Percentiles rank a stretch among this genome's conserved stretches.
Evolutionary conservation across 2,888 invertebrate genomes (phyloP).

Genomic region (Drosophila demipolita): DNA sequence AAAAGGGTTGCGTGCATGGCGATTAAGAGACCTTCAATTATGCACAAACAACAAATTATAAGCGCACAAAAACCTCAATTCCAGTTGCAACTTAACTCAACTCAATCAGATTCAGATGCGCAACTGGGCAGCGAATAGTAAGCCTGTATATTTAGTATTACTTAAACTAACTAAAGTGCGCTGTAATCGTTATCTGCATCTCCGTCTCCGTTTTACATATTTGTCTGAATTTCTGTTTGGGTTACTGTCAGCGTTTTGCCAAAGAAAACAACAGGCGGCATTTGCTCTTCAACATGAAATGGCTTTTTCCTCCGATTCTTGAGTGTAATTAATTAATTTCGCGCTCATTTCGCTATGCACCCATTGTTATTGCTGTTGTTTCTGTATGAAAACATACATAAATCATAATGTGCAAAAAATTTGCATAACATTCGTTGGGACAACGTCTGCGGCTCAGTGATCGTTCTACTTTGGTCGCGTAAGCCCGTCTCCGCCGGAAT

Average conservation of each 20-base stretch:
- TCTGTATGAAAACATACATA: constrained; percentile 54
- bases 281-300: constrained; percentile 67
- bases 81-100: constrained; percentile 24
- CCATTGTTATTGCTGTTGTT: constrained; percentile 24
- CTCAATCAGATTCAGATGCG: constrained; percentile 26
- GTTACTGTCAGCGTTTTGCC: constrained; percentile 27
- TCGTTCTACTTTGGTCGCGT: constrained; percentile 58
- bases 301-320: constrained; percentile 72
- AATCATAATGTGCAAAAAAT: constrained; percentile 52
- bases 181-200: constrained; percentile 25
- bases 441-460: constrained; percentile 57
- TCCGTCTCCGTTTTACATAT: constrained; percentile 22
- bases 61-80: constrained; percentile 3
- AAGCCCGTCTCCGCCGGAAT: constrained; percentile 32
- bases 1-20: not conserved
- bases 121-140: not conserved
- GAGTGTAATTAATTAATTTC: constrained; percentile 83
- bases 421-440: constrained; percentile 55
- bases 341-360: constrained; percentile 40
- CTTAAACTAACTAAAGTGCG: constrained; percentile 43
- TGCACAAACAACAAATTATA: constrained; percentile 14
- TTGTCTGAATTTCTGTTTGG: constrained; percentile 14
- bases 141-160: constrained; percentile 4
- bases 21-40: constrained; percentile 44
- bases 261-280: constrained; percentile 61